Conservation (phyloP, 1,140 invertebrate species). For the Drepana arcuata region DNA sequence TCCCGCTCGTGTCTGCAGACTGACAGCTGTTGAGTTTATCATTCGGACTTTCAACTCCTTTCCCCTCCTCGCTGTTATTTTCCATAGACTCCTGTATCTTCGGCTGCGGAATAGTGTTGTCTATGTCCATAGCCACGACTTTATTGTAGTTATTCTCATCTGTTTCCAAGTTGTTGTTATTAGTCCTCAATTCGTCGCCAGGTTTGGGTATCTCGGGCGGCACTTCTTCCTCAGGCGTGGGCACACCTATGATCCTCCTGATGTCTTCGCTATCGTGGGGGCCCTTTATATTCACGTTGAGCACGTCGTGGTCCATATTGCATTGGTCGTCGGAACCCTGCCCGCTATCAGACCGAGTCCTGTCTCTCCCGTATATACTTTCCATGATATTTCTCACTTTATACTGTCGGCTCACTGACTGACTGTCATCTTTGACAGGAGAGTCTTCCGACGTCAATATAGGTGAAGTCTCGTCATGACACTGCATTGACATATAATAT, state of each 20-base stretch:
- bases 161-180: slow-evolving; percentile 49
- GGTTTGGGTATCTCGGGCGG: slow-evolving; percentile 38
- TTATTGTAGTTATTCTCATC: slow-evolving; percentile 52
- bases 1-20: slow-evolving; percentile 65
- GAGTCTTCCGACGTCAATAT: slow-evolving; percentile 59
- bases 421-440: slow-evolving; percentile 51
- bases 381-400: slow-evolving; percentile 55
- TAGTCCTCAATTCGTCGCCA: slow-evolving; percentile 37
- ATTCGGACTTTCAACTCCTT: slow-evolving; percentile 41
- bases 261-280: slow-evolving; percentile 54
- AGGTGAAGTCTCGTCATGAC: slow-evolving; percentile 55
- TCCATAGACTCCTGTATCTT: slow-evolving; percentile 49
- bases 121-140: slow-evolving; percentile 60
- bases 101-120: slow-evolving; percentile 44
- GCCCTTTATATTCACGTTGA: slow-evolving; percentile 46
- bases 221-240: slow-evolving; percentile 45
- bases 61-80: slow-evolving; percentile 29
- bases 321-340: slow-evolving; percentile 61
- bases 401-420: slow-evolving; percentile 35
- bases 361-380: slow-evolving; percentile 46
- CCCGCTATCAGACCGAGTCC: slow-evolving; percentile 54
- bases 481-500: slow-evolving; percentile 34
- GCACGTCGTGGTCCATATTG: slow-evolving; percentile 46
- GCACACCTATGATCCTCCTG: slow-evolving; percentile 57
- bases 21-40: slow-evolving; percentile 55